Base-by-base conservation (phyloP, 2,888 invertebrate species). In the Phalangium opilio region DNA sequence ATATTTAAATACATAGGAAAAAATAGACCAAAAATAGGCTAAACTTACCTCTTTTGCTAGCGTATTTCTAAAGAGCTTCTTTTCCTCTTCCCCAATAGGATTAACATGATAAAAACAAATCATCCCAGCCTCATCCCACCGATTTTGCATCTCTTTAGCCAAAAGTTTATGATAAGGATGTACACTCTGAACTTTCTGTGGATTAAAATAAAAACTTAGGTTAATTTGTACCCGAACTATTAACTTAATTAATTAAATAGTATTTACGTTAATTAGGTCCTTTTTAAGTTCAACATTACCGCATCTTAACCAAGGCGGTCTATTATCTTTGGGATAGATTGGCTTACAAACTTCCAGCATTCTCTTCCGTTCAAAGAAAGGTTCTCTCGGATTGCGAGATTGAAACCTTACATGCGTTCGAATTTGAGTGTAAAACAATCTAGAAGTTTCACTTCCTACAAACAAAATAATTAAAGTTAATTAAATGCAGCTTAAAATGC, bases 331-430 rank as follows among this genome's bases (percentile, higher is more conserved):
- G 1, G 44, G 4, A 20, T 27, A 43, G 10, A 53, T 43, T n/a
- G 53, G 53, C 20, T 51, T 49, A 34, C 51, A 51, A 34, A 50
- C 44, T 45, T 53, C 53, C 10, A 49, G 14, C 51, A 53, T 51
- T 20, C 41, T 27, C 27, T 53, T 53, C 3, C 51, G 43, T 18
- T 51, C 51, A 40, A 41, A 53, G 43, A 49, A 49, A 11, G 53
- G 53, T 2, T 53, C 53, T 10, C 17, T 27, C 2, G 53, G 53
- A 41, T 51, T 53, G 15, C 51, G 33, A 18, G 49, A 43, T 21
- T 44, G 41, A n/a, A 46, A 46, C 27, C 27, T 27, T 11, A 14
- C 20, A 14, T 38, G 44, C 3, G 38, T 36, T 10, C 44, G 32
- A 3, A 44, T 20, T 20, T 44, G 44, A 8, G 17, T 27, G 27